A percentile compares a stretch with the other conserved stretches of the same genome.
Evolutionary conservation across 2,797 vertebrate genomes (phyloP).

Genomic region (Silurus lanzhouensis): DNA sequence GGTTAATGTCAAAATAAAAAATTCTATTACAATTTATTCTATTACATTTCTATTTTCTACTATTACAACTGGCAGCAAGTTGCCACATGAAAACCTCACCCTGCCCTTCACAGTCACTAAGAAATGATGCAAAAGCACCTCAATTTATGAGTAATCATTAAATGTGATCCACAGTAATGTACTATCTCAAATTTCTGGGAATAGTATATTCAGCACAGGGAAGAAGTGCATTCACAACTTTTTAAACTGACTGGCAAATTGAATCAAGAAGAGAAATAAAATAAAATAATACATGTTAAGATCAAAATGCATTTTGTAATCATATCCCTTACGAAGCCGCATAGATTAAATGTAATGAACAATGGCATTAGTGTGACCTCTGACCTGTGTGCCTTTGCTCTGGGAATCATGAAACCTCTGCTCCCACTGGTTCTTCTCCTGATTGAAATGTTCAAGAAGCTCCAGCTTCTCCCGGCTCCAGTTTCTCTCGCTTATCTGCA

Average conservation of each 20-base stretch:
- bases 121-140: slow-evolving; percentile 36
- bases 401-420: slow-evolving; percentile 87
- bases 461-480: slow-evolving; percentile 95
- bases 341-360: background rate
- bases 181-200: background rate
- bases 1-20: background rate
- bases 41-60: background rate
- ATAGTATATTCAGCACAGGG: background rate
- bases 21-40: background rate
- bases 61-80: background rate
- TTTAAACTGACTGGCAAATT: background rate
- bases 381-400: slow-evolving; percentile 79
- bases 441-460: slow-evolving; percentile 87
- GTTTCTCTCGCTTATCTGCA: slow-evolving; percentile 93
- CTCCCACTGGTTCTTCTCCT: slow-evolving; percentile 89
- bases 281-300: background rate
- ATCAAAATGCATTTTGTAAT: background rate
- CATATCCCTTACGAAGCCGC: background rate
- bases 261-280: background rate
- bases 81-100: background rate
- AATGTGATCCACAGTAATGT: slow-evolving; percentile 36
- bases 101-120: slow-evolving; percentile 11
- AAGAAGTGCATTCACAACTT: background rate
- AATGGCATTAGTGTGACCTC: slow-evolving; percentile 33
- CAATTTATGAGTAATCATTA: slow-evolving; percentile 30